Evolutionary conservation across 2,888 invertebrate genomes (phyloP).

Genomic region (Chirona hameri): DNA sequence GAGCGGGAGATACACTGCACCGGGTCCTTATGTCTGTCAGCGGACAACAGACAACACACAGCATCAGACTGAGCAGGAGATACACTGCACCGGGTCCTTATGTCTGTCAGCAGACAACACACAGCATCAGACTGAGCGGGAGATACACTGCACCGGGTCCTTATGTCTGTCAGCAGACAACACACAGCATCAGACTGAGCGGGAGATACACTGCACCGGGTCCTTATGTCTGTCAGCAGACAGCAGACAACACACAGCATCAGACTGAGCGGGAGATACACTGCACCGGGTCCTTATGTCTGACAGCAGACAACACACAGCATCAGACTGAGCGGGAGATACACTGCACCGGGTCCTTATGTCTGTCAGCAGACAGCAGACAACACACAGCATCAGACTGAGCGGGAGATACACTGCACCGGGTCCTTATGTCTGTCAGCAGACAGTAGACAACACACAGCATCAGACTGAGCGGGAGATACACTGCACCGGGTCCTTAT

Average conservation of each 20-base stretch:
- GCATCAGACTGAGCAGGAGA: constrained; percentile 84
- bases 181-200: constrained; percentile 78
- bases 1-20: constrained; percentile 90
- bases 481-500: constrained; percentile 92
- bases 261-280: constrained; percentile 85
- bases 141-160: no score
- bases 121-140: no score
- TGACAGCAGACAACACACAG: constrained; percentile 53
- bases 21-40: constrained; percentile 87
- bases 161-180: constrained; percentile 55
- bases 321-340: constrained; percentile 84
- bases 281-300: constrained; percentile 93
- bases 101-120: constrained; percentile 60
- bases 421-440: no score
- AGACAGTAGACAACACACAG: constrained; percentile 67
- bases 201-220: constrained; percentile 90
- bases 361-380: constrained; percentile 59
- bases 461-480: constrained; percentile 81
- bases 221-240: constrained; percentile 75
- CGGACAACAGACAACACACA: constrained; percentile 46
- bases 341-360: constrained; percentile 92
- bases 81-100: constrained; percentile 89
- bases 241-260: constrained; percentile 60
- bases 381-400: no score
- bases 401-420: no score